Base-by-base conservation (phyloP, 2,113 vertebrate genomes). In the Miniopterus natalensis region DNA sequence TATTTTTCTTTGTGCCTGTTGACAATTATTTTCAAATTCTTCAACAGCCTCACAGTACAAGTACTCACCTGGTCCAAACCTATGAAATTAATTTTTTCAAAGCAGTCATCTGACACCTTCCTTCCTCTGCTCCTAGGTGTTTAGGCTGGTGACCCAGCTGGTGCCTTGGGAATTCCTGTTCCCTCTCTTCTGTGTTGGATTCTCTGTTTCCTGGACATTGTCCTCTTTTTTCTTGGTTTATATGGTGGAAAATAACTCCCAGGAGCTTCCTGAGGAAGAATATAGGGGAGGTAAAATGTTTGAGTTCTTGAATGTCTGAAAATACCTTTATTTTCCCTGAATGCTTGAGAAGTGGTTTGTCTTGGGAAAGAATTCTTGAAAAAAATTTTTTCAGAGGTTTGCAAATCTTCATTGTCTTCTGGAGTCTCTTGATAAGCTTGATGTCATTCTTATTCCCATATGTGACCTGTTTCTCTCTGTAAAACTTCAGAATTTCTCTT, bases 151-250 rank as follows among this genome's bases (percentile, higher is more conserved):
- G 29, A 21, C 49, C 63, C 42, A 63, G 42, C 31, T 73, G 66
- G 55, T 83, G 55, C 21, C 53, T 61, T 47, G 55, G 66, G 55
- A 51, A 51, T 61, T 40, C 42, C 20, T 6, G 6, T 49, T 61
- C 66, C 66, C 23, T 36, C 21, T 49, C 21, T 21, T 83, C 27
- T 18, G 40, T 45, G 45, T 73, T 25, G 42, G 23, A 36, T 49
- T 84, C 89, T 61, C 13, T 25, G 45, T 84, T 42, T 84, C n/a
- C n/a, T 31, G 55, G 8, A 36, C 12, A 40, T 12, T 17, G n/a
- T 84, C 55, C 36, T 81, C 23, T 31, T 63, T 84, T 88, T 73
- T 84, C 55, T 84, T 89, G 36, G 55, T 84, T 84, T 63, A 29
- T 63, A 51, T 51, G n/a, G 31, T 83, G 45, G 55, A 49, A 20